Base-by-base conservation (phyloP, 2,113 vertebrate species). In the Diadophis punctatus region DNA sequence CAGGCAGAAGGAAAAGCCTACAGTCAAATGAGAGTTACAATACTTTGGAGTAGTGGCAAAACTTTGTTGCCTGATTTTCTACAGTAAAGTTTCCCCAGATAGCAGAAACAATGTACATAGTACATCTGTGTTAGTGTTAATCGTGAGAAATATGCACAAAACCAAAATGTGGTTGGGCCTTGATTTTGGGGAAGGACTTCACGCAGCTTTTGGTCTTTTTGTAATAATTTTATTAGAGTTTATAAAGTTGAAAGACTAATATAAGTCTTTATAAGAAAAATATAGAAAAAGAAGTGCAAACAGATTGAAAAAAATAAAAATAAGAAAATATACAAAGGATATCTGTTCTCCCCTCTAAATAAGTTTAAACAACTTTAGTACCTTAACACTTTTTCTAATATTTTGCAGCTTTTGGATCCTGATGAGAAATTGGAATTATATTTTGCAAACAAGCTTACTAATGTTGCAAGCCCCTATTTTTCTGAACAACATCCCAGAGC, bases 401-500 rank as follows among this genome's bases (percentile, higher is more conserved):
- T 68, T 68, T 68, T n/a, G 5, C 20, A 22, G 0, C 10, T 88
- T 68, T 52, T 63, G 8, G 89, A 60, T 51, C 39, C 34, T 46
- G 46, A 58, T 49, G 43, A 52, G 87, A 85, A 92, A 85, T 58
- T 85, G 12, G 46, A 56, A 90, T 92, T 27, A 84, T 63, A 23
- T 63, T 93, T 86, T 86, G 88, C 80, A 60, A 86, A 63, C 9
- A 43, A 86, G 9, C 46, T 60, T 52, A n/a, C 3, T 39, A 48
- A 20, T 90, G 46, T 60, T 90, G 53, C 12, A 86, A 87, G 34
- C 90, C 34, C 34, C 49, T 53, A 22, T 91, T 91, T 49, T 86
- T 86, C n/a, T 86, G 53, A 80, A 39, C 63, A 74, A 80, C 87
- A 91, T 91, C 87, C 93, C 90, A 89, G 68, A 52, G 90, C 55